These are phyloP conservation scores for Clarias laeviceps DNA, from an alignment of 2,797 vertebrate species.

Conservation along the genomic window DNA sequence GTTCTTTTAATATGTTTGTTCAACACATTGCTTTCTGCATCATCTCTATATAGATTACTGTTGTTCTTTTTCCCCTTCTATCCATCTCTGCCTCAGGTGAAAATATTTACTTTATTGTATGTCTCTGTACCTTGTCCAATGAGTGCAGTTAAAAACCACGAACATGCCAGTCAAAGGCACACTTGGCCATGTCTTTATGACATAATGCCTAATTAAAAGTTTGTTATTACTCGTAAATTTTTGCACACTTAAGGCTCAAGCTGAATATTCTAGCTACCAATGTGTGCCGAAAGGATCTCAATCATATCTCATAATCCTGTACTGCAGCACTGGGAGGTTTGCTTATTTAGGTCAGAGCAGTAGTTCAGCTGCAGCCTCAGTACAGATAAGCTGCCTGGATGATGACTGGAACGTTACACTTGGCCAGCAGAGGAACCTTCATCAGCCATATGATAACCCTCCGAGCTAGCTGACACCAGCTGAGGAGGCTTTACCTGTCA, in stretches of 20 bases:
- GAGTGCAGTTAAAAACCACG: background rate
- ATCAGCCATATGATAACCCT: conserved; percentile 42
- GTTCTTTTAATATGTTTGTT: background rate
- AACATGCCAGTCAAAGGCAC: too few relatives aligned
- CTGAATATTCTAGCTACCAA: background rate
- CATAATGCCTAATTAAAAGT: background rate
- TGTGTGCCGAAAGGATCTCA: background rate
- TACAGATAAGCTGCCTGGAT: conserved; percentile 15
- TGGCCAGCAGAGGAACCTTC: conserved; percentile 24
- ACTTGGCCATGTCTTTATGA: background rate
- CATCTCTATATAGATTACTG: background rate
- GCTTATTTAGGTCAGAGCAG: conserved; percentile 18
- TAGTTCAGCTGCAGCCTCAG: conserved; percentile 17
- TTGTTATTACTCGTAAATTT: background rate
- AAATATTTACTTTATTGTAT: background rate
- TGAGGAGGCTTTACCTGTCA: conserved; percentile 21
- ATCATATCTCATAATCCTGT: conserved; percentile 12
- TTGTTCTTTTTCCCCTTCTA: background rate
- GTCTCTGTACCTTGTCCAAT: background rate
- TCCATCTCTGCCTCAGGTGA: background rate
- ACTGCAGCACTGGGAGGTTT: background rate
- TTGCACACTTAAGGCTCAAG: background rate
- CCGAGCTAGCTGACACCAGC: conserved; percentile 38
- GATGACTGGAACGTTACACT: conserved; percentile 35
- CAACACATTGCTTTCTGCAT: too few relatives aligned